Evolutionary conservation across 2,113 vertebrate species (phyloP), one percentile per base, ranked within the genome.

Genomic region (Artemisiospiza belli): DNA sequence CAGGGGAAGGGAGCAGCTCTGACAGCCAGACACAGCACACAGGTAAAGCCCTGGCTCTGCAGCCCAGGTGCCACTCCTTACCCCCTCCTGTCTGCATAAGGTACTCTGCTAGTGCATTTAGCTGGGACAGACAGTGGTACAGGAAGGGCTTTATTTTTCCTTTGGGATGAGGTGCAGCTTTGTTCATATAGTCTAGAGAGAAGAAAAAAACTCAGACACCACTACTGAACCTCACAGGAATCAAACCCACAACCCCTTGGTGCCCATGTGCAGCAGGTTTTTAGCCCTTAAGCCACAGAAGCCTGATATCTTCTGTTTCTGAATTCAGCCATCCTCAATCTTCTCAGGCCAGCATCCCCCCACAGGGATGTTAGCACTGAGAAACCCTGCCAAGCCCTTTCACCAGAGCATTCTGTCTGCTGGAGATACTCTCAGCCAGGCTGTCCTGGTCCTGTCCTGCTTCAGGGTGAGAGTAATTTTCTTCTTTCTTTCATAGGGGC

Each of bases 191-290:
- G 11, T 23, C 8, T 15, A 11, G 5, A 8, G 12, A 88, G 78
- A 90, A 55, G 5, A 33, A n/a, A 43, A 23, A 73, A 64, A 6
- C 5, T 6, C 6, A 57, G 12, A 47, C 6, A 1, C 3, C 11
- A 17, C 7, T 47, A 1, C 0, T 52, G 68, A 89, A 28, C 41
- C 6, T 44, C 2, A 4, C 16, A 14, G 47, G 96, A 90, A 70
- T 96, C 95, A 96, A 97, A 95, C 95, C 15, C 52, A 64, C 47
- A 81, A 7, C 47, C 11, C 22, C 4, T 37, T n/a, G 5, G 4
- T 5, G 28, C 8, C 9, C 5, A 9, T 1, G 2, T 10, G 15
- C 20, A 47, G 15, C 17, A 74, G 7, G 14, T 10, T 19, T 93
- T 54, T 81, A 89, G 61, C 44, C 7, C 15, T 68, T 89, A 75